Base-by-base conservation (phyloP, 2,888 invertebrate genomes). In the Scelioninae gen. 1 region DNA sequence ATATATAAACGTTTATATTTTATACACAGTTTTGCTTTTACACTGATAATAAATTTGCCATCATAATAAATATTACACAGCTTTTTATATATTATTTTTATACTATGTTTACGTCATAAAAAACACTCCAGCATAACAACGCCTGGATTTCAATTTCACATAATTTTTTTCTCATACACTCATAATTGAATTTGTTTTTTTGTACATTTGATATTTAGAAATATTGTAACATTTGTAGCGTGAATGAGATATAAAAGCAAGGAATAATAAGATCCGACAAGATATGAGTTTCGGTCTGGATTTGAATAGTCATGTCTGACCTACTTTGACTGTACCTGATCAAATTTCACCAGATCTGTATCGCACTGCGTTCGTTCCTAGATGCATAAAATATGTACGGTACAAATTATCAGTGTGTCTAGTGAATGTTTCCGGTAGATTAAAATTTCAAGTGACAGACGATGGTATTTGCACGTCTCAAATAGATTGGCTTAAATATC, bases 221-320 rank as follows among this genome's bases (percentile, higher is more conserved):
- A 53, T 32, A 74, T 56, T 55, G 13, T 75, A 75, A 34, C 29
- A 65, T 65, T 65, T 58, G 68, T 66, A 38, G 45, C 16, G 51
- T 15, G 51, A 71, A 77, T 55, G 63, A 49, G 32, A 68, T 78
- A 65, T 78, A 71, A 78, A 71, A 78, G 63, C 49, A 45, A 45
- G 40, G 40, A 29, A 63, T 65, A 71, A 78, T 71, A 78, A 78
- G 78, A 78, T 47, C 32, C 55, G 40, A 78, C 65, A 49, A 71
- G 62, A 65, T 78, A 78, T 38, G 78, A 63, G 53, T 55, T 68
- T 66, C 65, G 43, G 77, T 71, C 49, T 58, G 51, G 49, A 71
- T 72, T 63, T 79, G 63, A 79, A 79, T 79, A 72, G 65, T 79
- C 78, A 71, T 79, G 78, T 72, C 71, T 63, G 78, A 79, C 71